Base-by-base conservation (phyloP, 2,113 vertebrate species). In the Urocitellus parryii region DNA sequence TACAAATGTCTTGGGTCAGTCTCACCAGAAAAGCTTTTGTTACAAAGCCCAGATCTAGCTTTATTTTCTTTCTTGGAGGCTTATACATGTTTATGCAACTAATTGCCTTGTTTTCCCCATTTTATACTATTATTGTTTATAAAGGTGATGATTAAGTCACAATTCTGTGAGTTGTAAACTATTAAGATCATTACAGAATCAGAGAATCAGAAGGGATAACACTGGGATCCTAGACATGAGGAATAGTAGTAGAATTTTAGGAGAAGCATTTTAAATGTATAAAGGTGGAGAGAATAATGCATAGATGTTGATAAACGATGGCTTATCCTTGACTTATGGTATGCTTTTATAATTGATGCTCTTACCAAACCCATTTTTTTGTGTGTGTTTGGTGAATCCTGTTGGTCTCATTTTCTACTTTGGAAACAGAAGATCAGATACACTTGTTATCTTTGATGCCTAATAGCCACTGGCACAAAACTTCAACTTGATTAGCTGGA, bases 81-180 rank as follows among this genome's bases (percentile, higher is more conserved):
- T 84, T 39, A 74, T 58, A 7, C 2, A 11, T 72, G 45, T 37
- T 61, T 76, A 58, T 45, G n/a, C 37, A 92, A 51, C 58, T 53
- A 67, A n/a, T 61, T 80, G 95, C 16, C 13, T 58, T 91, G 74
- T 81, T 80, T 91, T 90, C 61, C 53, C 56, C 67, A 80, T 56
- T 17, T 78, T 90, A 63, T 45, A 68, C 45, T 86, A 29, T 61
- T 74, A 90, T 37, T 83, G 4, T 68, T n/a, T 83, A 78, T 79
- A 34, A 29, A 11, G 27, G 27, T 93, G 27, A 51, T 65, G 22
- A 12, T 76, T 56, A 90, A 63, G 67, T 78, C 22, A 39, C 67
- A 77, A n/a, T 61, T 96, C 90, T 92, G 81, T 82, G 29, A 70
- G 14, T 29, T 95, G 29, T 22, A 45, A 77, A 87, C 34, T 39